phyloP scores from a whole-genome alignment of 2,113 vertebrate species.

The Eupsittula cactorum region DNA sequence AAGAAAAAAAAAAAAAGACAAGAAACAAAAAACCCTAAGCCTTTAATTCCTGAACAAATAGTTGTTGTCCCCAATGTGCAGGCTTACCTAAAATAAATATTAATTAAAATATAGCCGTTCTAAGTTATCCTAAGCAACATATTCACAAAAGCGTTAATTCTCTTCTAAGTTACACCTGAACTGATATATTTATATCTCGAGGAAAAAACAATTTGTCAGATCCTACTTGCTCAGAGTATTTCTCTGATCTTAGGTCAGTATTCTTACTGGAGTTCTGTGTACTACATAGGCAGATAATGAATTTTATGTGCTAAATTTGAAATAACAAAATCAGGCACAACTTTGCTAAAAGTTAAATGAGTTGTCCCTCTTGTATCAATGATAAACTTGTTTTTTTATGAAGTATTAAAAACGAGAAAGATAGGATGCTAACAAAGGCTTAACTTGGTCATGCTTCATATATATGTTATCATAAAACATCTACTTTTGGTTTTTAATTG shows the following conservation, averaged over 20 bases:
- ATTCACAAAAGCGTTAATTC: not conserved
- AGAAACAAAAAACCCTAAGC: not conserved
- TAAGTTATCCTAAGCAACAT: not conserved
- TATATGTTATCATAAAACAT: constrained; percentile 55
- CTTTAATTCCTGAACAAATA: not conserved
- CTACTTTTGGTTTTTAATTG: constrained; percentile 77
- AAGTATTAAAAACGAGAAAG: not conserved
- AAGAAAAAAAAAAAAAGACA: not conserved
- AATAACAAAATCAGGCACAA: not conserved
- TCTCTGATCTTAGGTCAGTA: not conserved
- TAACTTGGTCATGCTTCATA: constrained; percentile 10
- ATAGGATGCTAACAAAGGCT: constrained; percentile 37
- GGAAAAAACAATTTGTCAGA: not conserved
- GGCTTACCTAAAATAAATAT: not conserved
- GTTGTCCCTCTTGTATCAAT: not conserved
- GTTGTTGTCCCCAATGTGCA: not conserved
- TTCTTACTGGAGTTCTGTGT: constrained; percentile 36
- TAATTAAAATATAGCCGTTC: not conserved
- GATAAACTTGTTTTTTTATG: not conserved
- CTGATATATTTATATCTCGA: not conserved
- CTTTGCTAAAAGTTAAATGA: constrained; percentile 1
- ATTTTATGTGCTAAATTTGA: constrained; percentile 9
- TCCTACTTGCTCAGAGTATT: not conserved
- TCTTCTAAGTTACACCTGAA: not conserved
- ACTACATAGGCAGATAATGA: constrained; percentile 63